Percentiles rank a stretch among this genome's conserved stretches.
phyloP scores from a whole-genome alignment of 2,797 vertebrate genomes.

The Tragopan temminckii region DNA sequence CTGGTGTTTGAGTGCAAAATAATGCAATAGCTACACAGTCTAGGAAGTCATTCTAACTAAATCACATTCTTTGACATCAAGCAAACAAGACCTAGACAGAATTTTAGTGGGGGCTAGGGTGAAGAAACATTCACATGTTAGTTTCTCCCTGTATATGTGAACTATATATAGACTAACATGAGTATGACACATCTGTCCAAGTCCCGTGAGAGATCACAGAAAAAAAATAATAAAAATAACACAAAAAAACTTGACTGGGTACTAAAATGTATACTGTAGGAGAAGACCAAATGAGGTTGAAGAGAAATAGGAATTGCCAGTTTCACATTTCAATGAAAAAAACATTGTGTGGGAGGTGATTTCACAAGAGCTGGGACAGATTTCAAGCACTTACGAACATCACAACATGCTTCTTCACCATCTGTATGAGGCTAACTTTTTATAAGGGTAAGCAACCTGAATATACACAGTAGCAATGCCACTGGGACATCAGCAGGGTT shows the following conservation, averaged over 20 bases:
- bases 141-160: neutral
- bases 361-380: neutral
- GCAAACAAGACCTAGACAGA: neutral
- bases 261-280: neutral
- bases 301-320: neutral
- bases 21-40: neutral
- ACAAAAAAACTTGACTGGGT: neutral
- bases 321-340: neutral
- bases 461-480: neutral
- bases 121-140: neutral
- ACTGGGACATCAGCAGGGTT: neutral
- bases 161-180: neutral
- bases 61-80: neutral
- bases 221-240: neutral
- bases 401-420: neutral
- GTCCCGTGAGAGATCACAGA: neutral
- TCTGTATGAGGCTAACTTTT: neutral
- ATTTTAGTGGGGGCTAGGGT: neutral
- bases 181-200: neutral
- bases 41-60: neutral
- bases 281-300: neutral
- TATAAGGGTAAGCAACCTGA: neutral
- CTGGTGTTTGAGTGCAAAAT: neutral
- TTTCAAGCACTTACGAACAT: neutral
- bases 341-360: neutral